Percentiles rank a stretch among this genome's conserved stretches.
phyloP scores from a whole-genome alignment of 1,140 invertebrate species.

The Macrobrachium rosenbergii region DNA sequence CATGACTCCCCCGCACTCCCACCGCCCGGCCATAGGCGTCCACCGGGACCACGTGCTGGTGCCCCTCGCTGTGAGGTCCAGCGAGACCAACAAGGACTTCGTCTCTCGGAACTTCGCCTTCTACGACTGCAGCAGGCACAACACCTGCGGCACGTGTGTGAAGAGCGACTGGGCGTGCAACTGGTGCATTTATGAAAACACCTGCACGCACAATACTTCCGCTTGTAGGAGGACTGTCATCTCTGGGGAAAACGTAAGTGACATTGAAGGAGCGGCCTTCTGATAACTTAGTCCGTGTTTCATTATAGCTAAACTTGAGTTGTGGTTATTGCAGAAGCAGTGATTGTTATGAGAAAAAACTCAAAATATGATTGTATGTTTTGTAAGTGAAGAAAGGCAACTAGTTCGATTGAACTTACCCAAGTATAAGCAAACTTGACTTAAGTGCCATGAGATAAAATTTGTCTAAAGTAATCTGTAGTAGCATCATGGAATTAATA shows the following conservation, averaged over 20 bases:
- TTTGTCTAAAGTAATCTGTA: too few species aligned
- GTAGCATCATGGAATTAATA: too few species aligned
- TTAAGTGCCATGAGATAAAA: too few species aligned
- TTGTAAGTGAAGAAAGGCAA: too few species aligned
- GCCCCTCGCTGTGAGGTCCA: constrained; percentile 89
- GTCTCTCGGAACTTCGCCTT: constrained; percentile 93
- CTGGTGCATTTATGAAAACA: constrained; percentile 97
- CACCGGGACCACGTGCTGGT: constrained; percentile 88
- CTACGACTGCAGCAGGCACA: constrained; percentile 92
- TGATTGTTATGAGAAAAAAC: too few species aligned
- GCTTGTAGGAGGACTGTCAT: constrained; percentile 86
- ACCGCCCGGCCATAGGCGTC: constrained; percentile 81
- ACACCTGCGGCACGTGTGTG: constrained; percentile 87
- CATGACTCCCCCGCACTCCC: constrained; percentile 81
- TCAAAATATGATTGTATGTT: too few species aligned
- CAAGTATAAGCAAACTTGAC: too few species aligned
- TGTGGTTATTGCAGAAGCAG: too few species aligned
- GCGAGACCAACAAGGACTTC: constrained; percentile 95
- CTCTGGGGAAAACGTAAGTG: constrained; percentile 83
- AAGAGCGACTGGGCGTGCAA: constrained; percentile 91
- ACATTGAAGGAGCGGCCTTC: too few species aligned
- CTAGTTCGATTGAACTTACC: too few species aligned
- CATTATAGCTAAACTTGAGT: too few species aligned
- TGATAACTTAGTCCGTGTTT: too few species aligned
- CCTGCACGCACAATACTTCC: constrained; percentile 89